Base-by-base conservation (phyloP, 2,888 invertebrate species). In the Zygothrica quintamaculata region DNA sequence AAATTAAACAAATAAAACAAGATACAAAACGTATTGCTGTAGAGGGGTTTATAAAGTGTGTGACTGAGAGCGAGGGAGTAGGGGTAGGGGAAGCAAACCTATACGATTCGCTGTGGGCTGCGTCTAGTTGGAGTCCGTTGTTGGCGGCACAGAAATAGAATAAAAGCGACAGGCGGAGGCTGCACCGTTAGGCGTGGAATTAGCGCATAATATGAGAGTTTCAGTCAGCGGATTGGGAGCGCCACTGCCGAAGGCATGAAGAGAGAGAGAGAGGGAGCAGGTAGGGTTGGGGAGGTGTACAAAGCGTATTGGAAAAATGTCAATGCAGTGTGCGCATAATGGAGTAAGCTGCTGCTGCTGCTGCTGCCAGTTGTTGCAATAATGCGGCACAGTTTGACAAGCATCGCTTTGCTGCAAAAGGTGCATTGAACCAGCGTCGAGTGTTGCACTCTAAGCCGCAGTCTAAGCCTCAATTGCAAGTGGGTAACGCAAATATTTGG, bases 111-210 rank as follows among this genome's bases (percentile, higher is more conserved):
- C 74, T 72, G 84, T 79, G 65, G 67, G 81, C 74, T 64, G 80
- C 40, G 44, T 51, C 18, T 22, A 39, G 47, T 62, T 22, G 18
- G 69, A 73, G 78, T 78, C 77, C 69, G 78, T 80, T 65, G 78
- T 80, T 74, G 84, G 84, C 81, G 84, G 60, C 65, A 84, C 84
- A 84, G 70, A 81, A 81, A 81, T 81, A 81, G 85, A 84, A 81
- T 76, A 73, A 71, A 77, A 74, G 77, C 85, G 77, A 84, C 82
- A 67, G 74, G 74, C 77, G 81, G 84, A 82, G 77, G 77, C 84
- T 84, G 82, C 53, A 66, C 79, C 77, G 82, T 84, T 84, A 81
- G 64, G 74, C 72, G 81, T 65, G 76, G 80, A 80, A 80, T 84
- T 75, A 84, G 84, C 81, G 75, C 80, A 80, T 77, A 84, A 77